Conservation (phyloP, 2,797 vertebrate genomes). For the Anguilla marmorata region DNA sequence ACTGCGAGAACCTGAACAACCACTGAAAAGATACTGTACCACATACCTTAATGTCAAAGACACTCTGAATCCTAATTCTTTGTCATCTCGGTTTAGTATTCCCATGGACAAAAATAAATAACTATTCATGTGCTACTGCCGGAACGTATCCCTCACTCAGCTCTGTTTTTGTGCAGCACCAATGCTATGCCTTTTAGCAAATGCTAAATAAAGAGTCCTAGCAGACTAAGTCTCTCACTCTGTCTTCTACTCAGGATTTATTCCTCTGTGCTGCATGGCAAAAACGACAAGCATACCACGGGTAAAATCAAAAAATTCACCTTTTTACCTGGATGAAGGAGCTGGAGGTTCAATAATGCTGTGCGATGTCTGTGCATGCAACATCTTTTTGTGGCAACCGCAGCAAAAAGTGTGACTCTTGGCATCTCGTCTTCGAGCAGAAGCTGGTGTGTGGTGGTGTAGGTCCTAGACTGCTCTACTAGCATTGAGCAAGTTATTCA, state of each 20-base stretch:
- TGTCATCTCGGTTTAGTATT: neutral
- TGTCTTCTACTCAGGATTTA: neutral
- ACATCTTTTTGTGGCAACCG: neutral
- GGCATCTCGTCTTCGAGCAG: neutral
- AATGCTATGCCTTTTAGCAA: neutral
- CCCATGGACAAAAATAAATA: neutral
- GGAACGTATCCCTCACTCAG: neutral
- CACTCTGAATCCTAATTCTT: neutral
- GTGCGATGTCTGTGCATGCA: neutral
- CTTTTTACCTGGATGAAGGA: neutral
- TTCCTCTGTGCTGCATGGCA: neutral
- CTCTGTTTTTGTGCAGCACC: neutral
- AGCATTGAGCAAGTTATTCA: neutral
- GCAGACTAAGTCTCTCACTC: neutral
- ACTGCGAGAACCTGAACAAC: neutral
- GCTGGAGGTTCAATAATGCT: neutral
- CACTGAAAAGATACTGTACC: neutral
- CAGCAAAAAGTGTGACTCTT: neutral
- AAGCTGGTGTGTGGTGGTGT: neutral
- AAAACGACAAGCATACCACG: slow-evolving; percentile 7
- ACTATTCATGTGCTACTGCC: neutral
- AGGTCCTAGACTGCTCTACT: neutral
- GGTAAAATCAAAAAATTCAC: neutral
- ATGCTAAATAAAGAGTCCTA: neutral
- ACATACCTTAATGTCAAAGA: neutral